A percentile compares a stretch with the other conserved stretches of the same genome.
phyloP scores from a whole-genome alignment of 1,140 invertebrate genomes.

The Aphis craccivora region DNA sequence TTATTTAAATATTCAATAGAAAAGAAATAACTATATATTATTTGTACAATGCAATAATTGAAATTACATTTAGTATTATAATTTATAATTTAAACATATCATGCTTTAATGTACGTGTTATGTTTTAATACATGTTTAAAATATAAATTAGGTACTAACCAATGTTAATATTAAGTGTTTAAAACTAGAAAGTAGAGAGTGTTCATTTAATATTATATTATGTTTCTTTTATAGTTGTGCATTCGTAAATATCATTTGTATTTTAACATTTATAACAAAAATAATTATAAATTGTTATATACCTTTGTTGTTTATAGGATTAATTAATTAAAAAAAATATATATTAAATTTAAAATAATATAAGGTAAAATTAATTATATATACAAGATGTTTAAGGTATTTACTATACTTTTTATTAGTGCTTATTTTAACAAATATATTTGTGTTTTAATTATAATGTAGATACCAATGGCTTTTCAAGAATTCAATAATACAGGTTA shows the following conservation, averaged over 20 bases:
- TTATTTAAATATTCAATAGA: neutral
- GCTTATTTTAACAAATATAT: neutral
- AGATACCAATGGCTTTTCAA: conserved; percentile 24
- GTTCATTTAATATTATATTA: neutral
- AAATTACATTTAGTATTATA: neutral
- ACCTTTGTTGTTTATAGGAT: neutral
- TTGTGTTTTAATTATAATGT: neutral
- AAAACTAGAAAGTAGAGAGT: conserved; percentile 9
- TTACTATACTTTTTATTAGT: neutral
- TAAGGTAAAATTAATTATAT: neutral
- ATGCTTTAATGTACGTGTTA: neutral
- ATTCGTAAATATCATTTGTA: neutral
- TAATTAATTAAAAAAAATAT: neutral
- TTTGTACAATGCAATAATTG: neutral
- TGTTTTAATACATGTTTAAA: neutral
- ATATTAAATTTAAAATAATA: neutral
- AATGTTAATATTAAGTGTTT: neutral
- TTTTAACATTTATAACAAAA: neutral
- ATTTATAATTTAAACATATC: conserved; percentile 14
- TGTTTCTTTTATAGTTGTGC: neutral
- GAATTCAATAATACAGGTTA: conserved; percentile 56
- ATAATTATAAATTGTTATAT: neutral
- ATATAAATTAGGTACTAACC: neutral
- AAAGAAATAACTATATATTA: neutral
- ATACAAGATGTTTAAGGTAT: neutral